Conservation (phyloP, 2,888 invertebrate species). For the Adelognathus sp. region DNA sequence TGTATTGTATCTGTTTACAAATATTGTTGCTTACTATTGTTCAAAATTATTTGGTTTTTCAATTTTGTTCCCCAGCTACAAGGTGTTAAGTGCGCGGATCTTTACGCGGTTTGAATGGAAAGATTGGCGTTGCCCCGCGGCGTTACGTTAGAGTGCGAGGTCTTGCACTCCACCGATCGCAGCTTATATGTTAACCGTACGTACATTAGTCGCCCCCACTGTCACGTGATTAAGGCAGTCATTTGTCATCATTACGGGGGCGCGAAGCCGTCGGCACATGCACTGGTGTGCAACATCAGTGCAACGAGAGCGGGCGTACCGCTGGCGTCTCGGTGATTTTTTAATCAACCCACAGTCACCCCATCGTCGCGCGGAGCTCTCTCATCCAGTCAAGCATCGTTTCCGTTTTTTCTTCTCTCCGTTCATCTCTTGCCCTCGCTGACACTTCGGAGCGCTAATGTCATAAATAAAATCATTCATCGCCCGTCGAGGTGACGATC, state of each 20-base stretch:
- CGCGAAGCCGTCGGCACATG: conserved; percentile 58
- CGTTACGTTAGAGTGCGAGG: not conserved
- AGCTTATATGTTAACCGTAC: conserved; percentile 53
- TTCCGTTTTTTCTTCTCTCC: conserved; percentile 40
- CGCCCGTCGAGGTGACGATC: not conserved
- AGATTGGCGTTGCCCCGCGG: not conserved
- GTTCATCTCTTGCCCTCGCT: conserved; percentile 18
- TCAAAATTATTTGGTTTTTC: not conserved
- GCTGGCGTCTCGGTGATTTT: conserved; percentile 63
- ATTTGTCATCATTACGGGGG: conserved; percentile 75
- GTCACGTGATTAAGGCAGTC: conserved; percentile 73
- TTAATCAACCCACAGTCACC: conserved; percentile 66
- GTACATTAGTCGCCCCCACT: conserved; percentile 64
- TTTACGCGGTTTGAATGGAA: conserved; percentile 4
- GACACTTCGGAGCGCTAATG: conserved; percentile 10
- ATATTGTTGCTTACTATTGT: not conserved
- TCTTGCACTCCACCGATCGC: not conserved
- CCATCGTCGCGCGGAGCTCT: conserved; percentile 41
- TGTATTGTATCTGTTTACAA: too few species aligned
- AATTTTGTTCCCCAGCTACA: not conserved
- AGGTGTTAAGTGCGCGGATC: not conserved
- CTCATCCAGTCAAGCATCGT: conserved; percentile 49
- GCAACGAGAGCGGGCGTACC: conserved; percentile 20
- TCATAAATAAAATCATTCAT: conserved; percentile 23
- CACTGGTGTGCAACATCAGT: conserved; percentile 29